These are phyloP conservation scores for Tenodera sinensis DNA, from an alignment of 2,888 invertebrate species.

Conservation along the genomic window DNA sequence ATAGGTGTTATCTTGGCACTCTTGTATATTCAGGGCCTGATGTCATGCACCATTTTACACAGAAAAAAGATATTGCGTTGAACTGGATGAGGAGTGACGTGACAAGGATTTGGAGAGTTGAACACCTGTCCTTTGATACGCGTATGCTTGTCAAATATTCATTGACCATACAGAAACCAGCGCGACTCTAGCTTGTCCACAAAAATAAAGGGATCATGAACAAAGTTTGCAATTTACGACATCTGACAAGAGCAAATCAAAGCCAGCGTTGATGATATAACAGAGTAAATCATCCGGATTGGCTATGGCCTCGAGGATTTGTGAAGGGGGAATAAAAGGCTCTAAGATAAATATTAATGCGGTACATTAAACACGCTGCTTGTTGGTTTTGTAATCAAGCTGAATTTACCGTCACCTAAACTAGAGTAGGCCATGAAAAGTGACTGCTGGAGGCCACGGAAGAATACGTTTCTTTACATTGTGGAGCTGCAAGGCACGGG, in stretches of 20 bases:
- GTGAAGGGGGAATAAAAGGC: background rate
- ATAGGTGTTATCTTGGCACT: too few relatives aligned
- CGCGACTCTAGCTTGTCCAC: background rate
- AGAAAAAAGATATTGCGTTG: background rate
- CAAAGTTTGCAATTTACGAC: background rate
- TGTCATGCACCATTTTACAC: background rate
- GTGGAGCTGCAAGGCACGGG: too few relatives aligned
- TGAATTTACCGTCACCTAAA: background rate
- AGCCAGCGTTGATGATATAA: background rate
- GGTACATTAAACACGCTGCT: background rate
- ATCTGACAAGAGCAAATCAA: background rate
- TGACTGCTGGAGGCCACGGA: background rate
- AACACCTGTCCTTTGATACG: background rate
- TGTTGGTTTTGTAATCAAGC: background rate
- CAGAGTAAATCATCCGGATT: background rate
- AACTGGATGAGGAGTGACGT: background rate
- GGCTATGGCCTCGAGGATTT: background rate
- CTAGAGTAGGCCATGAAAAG: background rate
- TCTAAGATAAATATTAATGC: background rate
- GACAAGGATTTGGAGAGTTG: background rate
- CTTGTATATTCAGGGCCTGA: background rate
- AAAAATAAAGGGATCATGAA: background rate
- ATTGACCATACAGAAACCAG: background rate
- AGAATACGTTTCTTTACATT: background rate
- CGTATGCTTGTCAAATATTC: background rate